A percentile compares a stretch with the other conserved stretches of the same genome.
Evolutionary conservation across 2,113 vertebrate genomes (phyloP).

Genomic region (Nannobrachium achirus): DNA sequence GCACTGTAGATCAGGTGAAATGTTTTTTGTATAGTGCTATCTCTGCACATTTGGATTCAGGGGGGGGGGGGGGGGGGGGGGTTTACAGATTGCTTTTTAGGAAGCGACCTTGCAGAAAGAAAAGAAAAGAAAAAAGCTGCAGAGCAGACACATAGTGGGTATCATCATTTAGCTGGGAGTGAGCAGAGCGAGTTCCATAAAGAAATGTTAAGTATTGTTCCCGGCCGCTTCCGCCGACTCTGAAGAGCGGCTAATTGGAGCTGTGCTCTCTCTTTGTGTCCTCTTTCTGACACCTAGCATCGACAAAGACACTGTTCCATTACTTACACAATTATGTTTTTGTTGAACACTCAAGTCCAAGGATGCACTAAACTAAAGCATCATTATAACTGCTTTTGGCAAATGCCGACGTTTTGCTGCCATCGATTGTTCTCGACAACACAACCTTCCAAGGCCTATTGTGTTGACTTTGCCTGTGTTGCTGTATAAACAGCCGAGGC

Average conservation of each 20-base stretch:
- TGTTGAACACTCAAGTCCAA: background rate
- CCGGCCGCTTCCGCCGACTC: slow-evolving; percentile 7
- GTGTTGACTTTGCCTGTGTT: background rate
- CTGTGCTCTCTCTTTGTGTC: background rate
- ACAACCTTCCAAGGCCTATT: background rate
- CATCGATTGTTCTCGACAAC: slow-evolving; percentile 6
- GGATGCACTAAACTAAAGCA: slow-evolving; percentile 12
- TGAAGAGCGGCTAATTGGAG: slow-evolving; percentile 9
- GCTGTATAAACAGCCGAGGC: background rate
- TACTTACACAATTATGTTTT: background rate
- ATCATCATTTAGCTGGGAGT: slow-evolving; percentile 8
- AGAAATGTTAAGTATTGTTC: slow-evolving; percentile 17
- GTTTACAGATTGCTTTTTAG: background rate
- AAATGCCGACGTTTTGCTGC: background rate
- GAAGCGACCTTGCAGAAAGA: slow-evolving; percentile 41
- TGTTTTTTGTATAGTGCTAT: slow-evolving; percentile 25
- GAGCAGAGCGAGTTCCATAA: slow-evolving; percentile 36
- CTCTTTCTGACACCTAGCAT: slow-evolving; percentile 12
- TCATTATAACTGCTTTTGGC: slow-evolving; percentile 22
- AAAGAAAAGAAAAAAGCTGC: background rate
- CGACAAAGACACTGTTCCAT: slow-evolving; percentile 19
- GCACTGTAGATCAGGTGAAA: background rate
- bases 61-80: slow-evolving; percentile 13
- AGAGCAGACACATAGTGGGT: background rate
- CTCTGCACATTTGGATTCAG: slow-evolving; percentile 1